These are phyloP conservation scores for Marmota monax DNA, from an alignment of 2,113 vertebrate genomes.

Conservation along the genomic window DNA sequence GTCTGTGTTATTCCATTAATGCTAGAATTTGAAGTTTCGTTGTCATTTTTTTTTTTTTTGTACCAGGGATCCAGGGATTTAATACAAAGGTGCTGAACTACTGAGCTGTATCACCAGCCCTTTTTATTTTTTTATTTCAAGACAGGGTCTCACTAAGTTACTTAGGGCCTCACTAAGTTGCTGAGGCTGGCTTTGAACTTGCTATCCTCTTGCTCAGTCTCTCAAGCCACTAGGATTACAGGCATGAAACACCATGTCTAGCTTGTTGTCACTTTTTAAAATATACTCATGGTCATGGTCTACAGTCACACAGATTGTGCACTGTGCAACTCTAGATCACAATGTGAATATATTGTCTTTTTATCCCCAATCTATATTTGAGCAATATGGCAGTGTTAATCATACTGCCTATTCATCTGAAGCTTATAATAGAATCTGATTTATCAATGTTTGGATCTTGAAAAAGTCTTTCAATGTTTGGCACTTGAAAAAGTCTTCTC, in stretches of 20 bases:
- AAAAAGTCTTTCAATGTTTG: background rate
- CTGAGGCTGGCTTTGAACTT: too few relatives aligned
- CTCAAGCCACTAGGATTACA: too few relatives aligned
- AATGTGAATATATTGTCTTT: background rate
- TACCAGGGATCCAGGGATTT: too few relatives aligned
- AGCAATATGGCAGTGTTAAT: constrained; percentile 29
- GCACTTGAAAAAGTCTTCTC: constrained; percentile 22
- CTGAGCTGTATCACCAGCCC: too few relatives aligned
- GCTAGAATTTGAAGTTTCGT: background rate
- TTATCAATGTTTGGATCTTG: constrained; percentile 45
- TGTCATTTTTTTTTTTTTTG: background rate
- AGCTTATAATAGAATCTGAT: background rate
- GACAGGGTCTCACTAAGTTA: too few relatives aligned
- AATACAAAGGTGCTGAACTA: too few relatives aligned
- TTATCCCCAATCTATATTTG: background rate
- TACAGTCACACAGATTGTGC: background rate
- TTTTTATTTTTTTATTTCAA: too few relatives aligned
- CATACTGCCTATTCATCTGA: background rate
- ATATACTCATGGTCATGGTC: background rate
- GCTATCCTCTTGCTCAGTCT: too few relatives aligned
- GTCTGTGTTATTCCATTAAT: background rate
- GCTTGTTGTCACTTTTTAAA: constrained; percentile 34
- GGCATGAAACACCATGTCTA: too few relatives aligned
- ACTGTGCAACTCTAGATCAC: background rate
- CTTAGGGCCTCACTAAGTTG: too few relatives aligned